phyloP scores from a whole-genome alignment of 2,113 vertebrate genomes.

The Peromyscus californicus region DNA sequence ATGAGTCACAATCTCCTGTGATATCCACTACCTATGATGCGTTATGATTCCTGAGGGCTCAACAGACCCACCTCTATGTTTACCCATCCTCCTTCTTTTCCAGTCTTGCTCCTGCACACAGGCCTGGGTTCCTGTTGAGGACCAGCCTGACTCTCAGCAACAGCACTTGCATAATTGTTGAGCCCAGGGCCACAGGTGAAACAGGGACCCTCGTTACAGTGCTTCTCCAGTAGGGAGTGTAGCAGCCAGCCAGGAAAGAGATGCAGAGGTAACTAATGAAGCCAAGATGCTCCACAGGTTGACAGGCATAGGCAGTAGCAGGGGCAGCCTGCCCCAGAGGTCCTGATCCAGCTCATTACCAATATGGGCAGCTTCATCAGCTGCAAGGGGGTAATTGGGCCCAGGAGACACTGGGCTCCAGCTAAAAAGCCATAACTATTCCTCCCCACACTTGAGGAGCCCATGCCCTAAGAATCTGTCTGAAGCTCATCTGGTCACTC shows the following conservation, averaged over 20 bases:
- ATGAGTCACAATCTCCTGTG: background rate
- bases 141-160: too few species aligned
- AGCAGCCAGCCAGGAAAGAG: too few species aligned
- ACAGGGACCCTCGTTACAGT: rapidly evolving
- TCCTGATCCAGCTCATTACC: constrained; percentile 3
- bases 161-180: too few species aligned
- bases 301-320: background rate
- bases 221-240: rapidly evolving
- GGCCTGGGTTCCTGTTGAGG: background rate
- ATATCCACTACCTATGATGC: background rate
- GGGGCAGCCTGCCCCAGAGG: background rate
- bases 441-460: background rate
- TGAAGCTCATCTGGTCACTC: background rate
- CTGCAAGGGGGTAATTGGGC: constrained; percentile 58
- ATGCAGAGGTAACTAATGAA: rapidly evolving
- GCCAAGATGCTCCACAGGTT: background rate
- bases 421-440: background rate
- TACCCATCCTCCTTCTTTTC: background rate
- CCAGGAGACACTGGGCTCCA: background rate
- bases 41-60: background rate
- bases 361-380: background rate
- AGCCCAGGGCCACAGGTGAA: background rate
- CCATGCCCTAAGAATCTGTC: background rate
- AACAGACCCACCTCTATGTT: background rate
- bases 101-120: background rate